Evolutionary conservation across 1,140 invertebrate genomes (phyloP).

Genomic region (Neomicropteryx cornuta): DNA sequence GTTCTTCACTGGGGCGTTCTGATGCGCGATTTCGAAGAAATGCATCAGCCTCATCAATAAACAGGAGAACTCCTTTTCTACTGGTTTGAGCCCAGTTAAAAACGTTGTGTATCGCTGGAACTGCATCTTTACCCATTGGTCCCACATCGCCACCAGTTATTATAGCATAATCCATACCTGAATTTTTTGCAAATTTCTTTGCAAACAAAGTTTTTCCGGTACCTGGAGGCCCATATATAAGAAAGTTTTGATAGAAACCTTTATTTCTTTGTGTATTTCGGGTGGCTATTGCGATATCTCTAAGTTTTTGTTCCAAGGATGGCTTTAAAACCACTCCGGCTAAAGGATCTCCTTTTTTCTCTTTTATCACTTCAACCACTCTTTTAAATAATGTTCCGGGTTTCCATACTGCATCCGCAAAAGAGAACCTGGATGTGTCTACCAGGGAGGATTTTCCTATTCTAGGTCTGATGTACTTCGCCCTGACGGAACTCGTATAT

Average conservation of each 20-base stretch:
- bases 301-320: constrained; percentile 75
- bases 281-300: constrained; percentile 95
- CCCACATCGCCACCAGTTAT: constrained; percentile 97
- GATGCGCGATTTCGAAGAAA: constrained; percentile 94
- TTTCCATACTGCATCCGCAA: constrained; percentile 77
- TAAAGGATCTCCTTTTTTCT: constrained; percentile 75
- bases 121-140: constrained; percentile 91
- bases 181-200: constrained; percentile 84
- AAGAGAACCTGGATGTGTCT: constrained; percentile 90
- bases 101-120: constrained; percentile 96
- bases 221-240: constrained; percentile 99
- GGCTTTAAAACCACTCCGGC: constrained; percentile 88
- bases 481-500: constrained; percentile 80
- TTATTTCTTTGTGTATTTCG: constrained; percentile 92
- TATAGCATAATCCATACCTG: constrained; percentile 97
- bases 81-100: constrained; percentile 97
- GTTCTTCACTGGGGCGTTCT: constrained; percentile 88
- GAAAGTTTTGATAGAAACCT: constrained; percentile 90
- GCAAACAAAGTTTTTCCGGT: constrained; percentile 97
- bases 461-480: constrained; percentile 82
- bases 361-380: constrained; percentile 53
- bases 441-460: constrained; percentile 91
- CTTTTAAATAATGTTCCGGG: too few species aligned
- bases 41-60: constrained; percentile 98
- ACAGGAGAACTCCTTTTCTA: constrained; percentile 80